Conservation (phyloP, 2,888 invertebrate genomes). For the Netelia melanura region DNA sequence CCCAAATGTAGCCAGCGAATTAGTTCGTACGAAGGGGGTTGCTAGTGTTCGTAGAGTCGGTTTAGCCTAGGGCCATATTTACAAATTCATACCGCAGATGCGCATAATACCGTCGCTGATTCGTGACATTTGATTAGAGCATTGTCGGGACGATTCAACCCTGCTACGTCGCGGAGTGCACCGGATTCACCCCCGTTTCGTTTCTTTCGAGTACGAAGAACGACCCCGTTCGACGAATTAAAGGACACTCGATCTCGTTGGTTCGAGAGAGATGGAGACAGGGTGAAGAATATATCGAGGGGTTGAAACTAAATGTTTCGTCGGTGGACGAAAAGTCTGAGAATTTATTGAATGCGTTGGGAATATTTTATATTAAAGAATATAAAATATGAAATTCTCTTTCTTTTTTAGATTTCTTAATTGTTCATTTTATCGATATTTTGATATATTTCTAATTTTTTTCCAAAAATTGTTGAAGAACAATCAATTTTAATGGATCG, state of each 20-base stretch:
- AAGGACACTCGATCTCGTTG: constrained; percentile 62
- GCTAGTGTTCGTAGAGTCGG: not conserved
- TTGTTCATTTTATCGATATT: too few relatives aligned
- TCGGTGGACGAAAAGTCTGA: too few relatives aligned
- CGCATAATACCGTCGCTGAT: constrained; percentile 83
- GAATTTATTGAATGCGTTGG: too few relatives aligned
- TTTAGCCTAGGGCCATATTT: constrained; percentile 81
- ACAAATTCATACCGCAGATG: constrained; percentile 84
- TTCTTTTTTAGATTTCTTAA: too few relatives aligned
- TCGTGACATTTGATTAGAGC: constrained; percentile 84
- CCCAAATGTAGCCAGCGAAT: not conserved
- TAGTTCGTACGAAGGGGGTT: not conserved
- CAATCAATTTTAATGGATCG: too few relatives aligned
- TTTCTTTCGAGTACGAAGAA: constrained; percentile 50
- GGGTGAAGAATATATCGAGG: too few relatives aligned
- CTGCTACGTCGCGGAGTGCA: constrained; percentile 23
- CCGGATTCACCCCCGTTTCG: constrained; percentile 28
- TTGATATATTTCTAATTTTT: too few relatives aligned
- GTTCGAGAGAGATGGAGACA: too few relatives aligned
- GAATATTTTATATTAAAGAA: too few relatives aligned
- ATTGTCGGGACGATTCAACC: constrained; percentile 79
- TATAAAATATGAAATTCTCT: too few relatives aligned
- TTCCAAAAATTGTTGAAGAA: too few relatives aligned
- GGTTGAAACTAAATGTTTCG: too few relatives aligned
- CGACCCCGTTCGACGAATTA: constrained; percentile 60